Percentiles rank a stretch among this genome's conserved stretches.
These are phyloP conservation scores for Megamerina dolium DNA, from an alignment of 2,888 invertebrate genomes.

Conservation along the genomic window DNA sequence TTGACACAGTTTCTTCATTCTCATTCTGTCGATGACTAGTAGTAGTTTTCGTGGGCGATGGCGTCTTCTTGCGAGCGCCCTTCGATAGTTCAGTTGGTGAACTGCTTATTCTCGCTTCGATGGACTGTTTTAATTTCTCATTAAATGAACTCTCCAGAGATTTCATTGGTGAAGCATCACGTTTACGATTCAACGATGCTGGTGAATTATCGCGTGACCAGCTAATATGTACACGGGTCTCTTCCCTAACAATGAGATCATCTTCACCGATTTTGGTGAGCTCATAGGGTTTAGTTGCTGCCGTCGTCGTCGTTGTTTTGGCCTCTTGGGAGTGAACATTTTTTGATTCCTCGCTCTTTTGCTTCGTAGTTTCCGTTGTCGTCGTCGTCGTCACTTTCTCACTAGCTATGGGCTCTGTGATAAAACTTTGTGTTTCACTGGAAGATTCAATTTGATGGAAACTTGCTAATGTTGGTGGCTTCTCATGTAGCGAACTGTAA, in stretches of 20 bases:
- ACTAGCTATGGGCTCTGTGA: constrained; percentile 27
- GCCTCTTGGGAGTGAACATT: neutral
- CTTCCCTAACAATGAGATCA: constrained; percentile 43
- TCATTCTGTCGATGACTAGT: constrained; percentile 25
- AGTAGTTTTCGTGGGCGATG: constrained; percentile 38
- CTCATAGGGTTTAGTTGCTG: constrained; percentile 24
- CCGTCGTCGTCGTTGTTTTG: constrained; percentile 16
- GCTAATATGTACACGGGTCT: constrained; percentile 43
- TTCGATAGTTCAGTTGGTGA: constrained; percentile 27
- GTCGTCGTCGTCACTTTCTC: neutral
- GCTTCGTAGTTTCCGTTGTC: neutral
- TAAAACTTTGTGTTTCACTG: constrained; percentile 34
- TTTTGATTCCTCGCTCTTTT: neutral
- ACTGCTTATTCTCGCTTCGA: neutral
- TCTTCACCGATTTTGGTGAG: constrained; percentile 30
- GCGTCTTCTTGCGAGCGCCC: constrained; percentile 36
- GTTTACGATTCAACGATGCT: constrained; percentile 25
- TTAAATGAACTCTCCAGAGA: constrained; percentile 9
- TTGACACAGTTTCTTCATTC: neutral
- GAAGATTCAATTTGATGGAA: constrained; percentile 26
- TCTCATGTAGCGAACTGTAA: constrained; percentile 41
- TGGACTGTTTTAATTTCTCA: constrained; percentile 8
- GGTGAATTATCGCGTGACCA: constrained; percentile 47
- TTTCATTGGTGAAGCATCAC: neutral
- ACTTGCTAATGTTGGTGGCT: constrained; percentile 29